phyloP scores from a whole-genome alignment of 2,888 invertebrate species.

The Halictus quadricinctus region DNA sequence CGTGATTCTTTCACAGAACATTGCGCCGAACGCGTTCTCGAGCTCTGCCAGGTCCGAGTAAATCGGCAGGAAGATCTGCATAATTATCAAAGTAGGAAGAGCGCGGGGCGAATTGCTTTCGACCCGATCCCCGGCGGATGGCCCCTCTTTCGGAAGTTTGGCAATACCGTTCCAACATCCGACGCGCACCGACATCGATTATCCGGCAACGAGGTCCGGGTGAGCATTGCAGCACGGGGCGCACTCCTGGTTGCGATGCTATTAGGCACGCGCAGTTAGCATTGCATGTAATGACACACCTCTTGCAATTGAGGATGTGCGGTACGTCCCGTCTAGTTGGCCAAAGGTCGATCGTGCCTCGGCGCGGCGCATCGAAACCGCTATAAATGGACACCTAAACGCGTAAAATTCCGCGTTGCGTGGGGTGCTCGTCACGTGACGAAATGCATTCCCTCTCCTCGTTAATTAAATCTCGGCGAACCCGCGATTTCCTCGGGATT shows the following conservation, averaged over 20 bases:
- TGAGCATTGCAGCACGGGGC: constrained; percentile 60
- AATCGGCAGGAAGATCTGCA: neutral
- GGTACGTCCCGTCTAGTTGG: constrained; percentile 66
- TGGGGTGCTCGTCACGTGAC: constrained; percentile 26
- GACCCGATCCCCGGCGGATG: constrained; percentile 23
- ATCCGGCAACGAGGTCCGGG: constrained; percentile 63
- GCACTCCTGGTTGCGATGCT: constrained; percentile 64
- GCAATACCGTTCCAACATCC: constrained; percentile 47
- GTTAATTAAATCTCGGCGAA: constrained; percentile 36
- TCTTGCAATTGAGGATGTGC: constrained; percentile 68
- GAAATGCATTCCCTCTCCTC: neutral
- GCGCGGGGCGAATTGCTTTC: constrained; percentile 18
- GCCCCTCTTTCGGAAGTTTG: constrained; percentile 47
- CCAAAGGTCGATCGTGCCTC: constrained; percentile 69
- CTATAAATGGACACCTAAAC: constrained; percentile 43
- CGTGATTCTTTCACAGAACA: neutral
- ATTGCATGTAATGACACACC: constrained; percentile 74
- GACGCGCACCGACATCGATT: constrained; percentile 69
- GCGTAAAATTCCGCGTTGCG: constrained; percentile 38
- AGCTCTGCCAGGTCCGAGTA: neutral
- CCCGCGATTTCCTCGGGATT: neutral
- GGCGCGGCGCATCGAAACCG: constrained; percentile 36
- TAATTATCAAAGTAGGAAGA: constrained; percentile 1
- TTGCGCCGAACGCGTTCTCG: neutral
- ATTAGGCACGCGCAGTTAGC: constrained; percentile 74